phyloP scores from a whole-genome alignment of 2,888 invertebrate genomes.

The Andricus curvator region DNA sequence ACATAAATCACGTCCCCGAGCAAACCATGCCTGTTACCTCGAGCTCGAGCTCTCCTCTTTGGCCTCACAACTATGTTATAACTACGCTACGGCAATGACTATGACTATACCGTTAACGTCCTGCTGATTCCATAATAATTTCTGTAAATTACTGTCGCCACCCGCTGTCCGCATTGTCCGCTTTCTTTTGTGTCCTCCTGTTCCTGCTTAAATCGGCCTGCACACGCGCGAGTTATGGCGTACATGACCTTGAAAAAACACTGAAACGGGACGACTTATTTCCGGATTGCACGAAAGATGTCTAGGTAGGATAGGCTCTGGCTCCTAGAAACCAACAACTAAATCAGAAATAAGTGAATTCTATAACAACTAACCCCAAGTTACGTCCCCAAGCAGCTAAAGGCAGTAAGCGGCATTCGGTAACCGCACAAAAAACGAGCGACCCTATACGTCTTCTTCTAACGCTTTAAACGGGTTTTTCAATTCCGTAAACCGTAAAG shows the following conservation, averaged over 20 bases:
- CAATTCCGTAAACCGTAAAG: slow-evolving; percentile 14
- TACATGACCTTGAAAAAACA: slow-evolving; percentile 7
- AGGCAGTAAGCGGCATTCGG: not conserved
- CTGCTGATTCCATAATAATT: slow-evolving; percentile 52
- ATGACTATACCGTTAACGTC: slow-evolving; percentile 37
- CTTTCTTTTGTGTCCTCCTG: slow-evolving; percentile 34
- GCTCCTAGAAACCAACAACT: slow-evolving; percentile 17
- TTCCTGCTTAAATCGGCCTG: not conserved
- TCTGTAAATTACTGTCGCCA: slow-evolving; percentile 47
- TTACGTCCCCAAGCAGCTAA: not conserved
- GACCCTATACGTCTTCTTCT: not conserved
- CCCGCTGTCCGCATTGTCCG: slow-evolving; percentile 42
- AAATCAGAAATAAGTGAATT: not conserved
- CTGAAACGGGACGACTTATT: slow-evolving; percentile 17
- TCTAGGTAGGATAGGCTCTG: not conserved
- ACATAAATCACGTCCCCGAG: slow-evolving; percentile 49
- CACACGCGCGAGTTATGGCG: slow-evolving; percentile 10
- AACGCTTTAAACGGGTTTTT: slow-evolving; percentile 26
- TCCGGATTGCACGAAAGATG: slow-evolving; percentile 16
- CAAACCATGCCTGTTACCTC: slow-evolving; percentile 28
- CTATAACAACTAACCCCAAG: not conserved
- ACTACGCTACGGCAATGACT: not conserved
- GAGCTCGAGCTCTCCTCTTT: slow-evolving; percentile 32
- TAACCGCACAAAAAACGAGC: slow-evolving; percentile 6
- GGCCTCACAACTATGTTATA: not conserved